These are phyloP conservation scores for Fragum whitleyi DNA, from an alignment of 2,888 invertebrate genomes.

Conservation along the genomic window DNA sequence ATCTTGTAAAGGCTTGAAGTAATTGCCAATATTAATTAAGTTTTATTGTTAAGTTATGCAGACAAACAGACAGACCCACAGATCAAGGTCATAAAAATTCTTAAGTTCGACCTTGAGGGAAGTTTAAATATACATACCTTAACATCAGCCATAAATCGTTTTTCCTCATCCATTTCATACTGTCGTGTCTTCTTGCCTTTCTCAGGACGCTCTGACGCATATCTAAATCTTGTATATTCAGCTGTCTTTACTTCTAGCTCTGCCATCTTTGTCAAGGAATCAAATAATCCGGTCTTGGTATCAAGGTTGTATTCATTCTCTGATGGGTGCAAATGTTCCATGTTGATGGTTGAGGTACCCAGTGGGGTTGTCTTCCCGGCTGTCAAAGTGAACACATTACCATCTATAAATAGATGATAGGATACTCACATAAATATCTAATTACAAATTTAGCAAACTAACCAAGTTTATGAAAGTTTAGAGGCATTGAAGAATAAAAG, in stretches of 20 bases:
- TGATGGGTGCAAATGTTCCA: background rate
- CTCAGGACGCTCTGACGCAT: slow-evolving; percentile 42
- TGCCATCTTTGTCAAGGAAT: background rate
- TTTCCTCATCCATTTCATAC: slow-evolving; percentile 47
- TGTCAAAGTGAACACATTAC: slow-evolving; percentile 9
- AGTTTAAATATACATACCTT: too few species aligned
- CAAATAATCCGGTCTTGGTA: background rate
- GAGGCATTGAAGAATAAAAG: too few species aligned
- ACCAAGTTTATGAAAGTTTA: too few species aligned
- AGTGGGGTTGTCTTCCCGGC: slow-evolving; percentile 21
- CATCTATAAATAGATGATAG: slow-evolving; percentile 23
- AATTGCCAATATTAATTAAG: too few species aligned
- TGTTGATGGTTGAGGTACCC: background rate
- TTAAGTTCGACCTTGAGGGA: too few species aligned
- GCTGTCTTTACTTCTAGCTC: slow-evolving; percentile 19
- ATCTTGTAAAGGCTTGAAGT: too few species aligned
- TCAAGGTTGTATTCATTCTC: background rate
- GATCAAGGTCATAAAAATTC: too few species aligned
- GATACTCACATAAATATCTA: background rate
- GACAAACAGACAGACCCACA: too few species aligned
- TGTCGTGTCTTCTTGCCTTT: slow-evolving; percentile 34
- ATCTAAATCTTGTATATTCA: slow-evolving; percentile 50
- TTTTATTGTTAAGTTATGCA: background rate
- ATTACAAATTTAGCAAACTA: too few species aligned
- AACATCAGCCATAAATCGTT: slow-evolving; percentile 39